Evolutionary conservation across 2,113 vertebrate genomes (phyloP).

Genomic region (Reinhardtius hippoglossoides): DNA sequence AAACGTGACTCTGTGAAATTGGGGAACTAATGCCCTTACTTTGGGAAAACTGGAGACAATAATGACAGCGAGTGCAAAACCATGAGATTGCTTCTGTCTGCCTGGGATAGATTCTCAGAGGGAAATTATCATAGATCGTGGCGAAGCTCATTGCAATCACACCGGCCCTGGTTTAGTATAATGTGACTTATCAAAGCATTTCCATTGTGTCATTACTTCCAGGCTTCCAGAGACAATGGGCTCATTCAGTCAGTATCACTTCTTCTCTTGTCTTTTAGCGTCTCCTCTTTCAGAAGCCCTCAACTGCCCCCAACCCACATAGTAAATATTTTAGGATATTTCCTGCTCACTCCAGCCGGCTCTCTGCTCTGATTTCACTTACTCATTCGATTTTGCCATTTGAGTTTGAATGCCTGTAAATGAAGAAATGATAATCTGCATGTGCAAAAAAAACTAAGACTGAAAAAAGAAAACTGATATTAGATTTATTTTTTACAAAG

Average conservation of each 20-base stretch:
- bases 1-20: constrained; percentile 66
- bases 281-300: constrained; percentile 9
- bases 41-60: constrained; percentile 62
- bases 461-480: too few relatives aligned
- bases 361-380: constrained; percentile 27
- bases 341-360: constrained; percentile 36
- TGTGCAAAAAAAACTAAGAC: too few relatives aligned
- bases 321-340: constrained; percentile 61
- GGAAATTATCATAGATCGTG: constrained; percentile 70
- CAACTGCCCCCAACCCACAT: background rate
- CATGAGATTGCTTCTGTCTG: constrained; percentile 58
- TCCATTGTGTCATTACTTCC: constrained; percentile 74
- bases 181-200: constrained; percentile 68
- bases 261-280: constrained; percentile 36
- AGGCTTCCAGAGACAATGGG: constrained; percentile 64
- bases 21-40: constrained; percentile 68
- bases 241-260: constrained; percentile 58
- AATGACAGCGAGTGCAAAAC: constrained; percentile 64
- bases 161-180: constrained; percentile 49
- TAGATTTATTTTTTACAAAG: too few relatives aligned
- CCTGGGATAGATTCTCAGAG: constrained; percentile 49
- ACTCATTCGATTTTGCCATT: background rate
- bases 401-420: background rate
- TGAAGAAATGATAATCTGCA: background rate
- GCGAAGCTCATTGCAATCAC: constrained; percentile 56